Evolutionary conservation across 2,888 invertebrate genomes (phyloP), one percentile per base, ranked within the genome.

Genomic region (Phytoseiulus persimilis): DNA sequence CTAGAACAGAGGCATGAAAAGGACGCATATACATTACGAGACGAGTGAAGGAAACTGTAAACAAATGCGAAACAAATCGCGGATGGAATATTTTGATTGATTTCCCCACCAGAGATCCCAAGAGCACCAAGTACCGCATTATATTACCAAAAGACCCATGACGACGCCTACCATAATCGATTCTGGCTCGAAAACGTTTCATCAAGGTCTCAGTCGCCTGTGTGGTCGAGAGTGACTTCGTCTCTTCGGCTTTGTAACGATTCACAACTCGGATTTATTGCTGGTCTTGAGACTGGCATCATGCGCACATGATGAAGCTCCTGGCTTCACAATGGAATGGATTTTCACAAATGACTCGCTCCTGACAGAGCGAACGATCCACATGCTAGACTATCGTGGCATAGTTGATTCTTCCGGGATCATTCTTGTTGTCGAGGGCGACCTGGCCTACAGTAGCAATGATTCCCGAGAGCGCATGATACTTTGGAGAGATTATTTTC

Each of bases 401-500:
- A 18, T 87, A 87, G 33, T 33, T 33, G 18, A 39, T n/a, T 33
- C 31, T 87, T 3, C 33, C 23, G 3, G 87, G 87, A 32, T 87
- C 87, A n/a, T 87, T 87, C 23, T 33, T 87, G 23, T 87, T 45
- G 87, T 39, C 87, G 28, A 87, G 32, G 33, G 87, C 11, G 0
- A 87, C 87, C 87, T 87, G 87, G 28, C 87, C 87, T 3, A 87
- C 87, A 31, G 28, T 87, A 6, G 87, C 32, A 39, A 87, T 87
- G 18, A 33, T 23, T 33, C 87, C 87, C 5, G 87, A 87, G n/a
- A 87, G 45, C 6, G 87, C 87, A 3, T 32, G 87, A 45, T 87
- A 87, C 39, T 33, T 31, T 1, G 87, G 87, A 6, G 87, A 87
- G 39, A 87, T 87, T 11, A 87, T 87, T 0, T 87, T 87, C 32